Base-by-base conservation (phyloP, 2,113 vertebrate species). In the Synchiropus splendidus region DNA sequence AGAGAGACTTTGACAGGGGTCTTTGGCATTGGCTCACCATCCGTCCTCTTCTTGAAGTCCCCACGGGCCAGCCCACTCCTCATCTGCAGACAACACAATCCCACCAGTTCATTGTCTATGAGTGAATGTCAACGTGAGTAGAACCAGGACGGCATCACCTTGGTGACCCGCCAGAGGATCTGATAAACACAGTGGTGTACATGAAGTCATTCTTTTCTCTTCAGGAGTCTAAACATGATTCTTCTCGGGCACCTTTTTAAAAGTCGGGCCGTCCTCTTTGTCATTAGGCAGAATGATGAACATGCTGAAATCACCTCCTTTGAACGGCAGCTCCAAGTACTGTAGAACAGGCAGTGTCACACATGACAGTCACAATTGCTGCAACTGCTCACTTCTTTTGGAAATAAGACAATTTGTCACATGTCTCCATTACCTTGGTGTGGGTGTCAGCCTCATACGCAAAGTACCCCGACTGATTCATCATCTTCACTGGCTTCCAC, bases 291-390 rank as follows among this genome's bases (percentile, higher is more conserved):
- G 82, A 48, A 97, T 69, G 72, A 98, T 87, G 42, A 97, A 72
- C 91, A 98, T 92, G 66, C 92, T 97, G 34, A 98, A 85, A 16
- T 92, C 89, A 30, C 90, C 89, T 33, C 88, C 90, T 39, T 79
- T 75, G 55, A 93, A 97, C 0, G 94, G 93, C 33, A 98, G 68
- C 74, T 94, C 95, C 5, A 98, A 84, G 73, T 94, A 56, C 74
- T 83, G 70, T 45, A 2, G 2, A 9, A 44, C n/a, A 57, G 12
- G 35, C 10, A 1, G n/a, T n/a, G n/a, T n/a, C 21, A 27, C 4
- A 27, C 21, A 27, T 8, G 4, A 4, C 4, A 27, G 21, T 27
- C 21, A 27, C 4, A 5, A 27, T 4, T 27, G 21, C 21, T 5
- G 21, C 21, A 27, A 27, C 21, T 27, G 21, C 4, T 8, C 21